Base-by-base conservation (phyloP, 2,888 invertebrate genomes). In the Anthophora plumipes region DNA sequence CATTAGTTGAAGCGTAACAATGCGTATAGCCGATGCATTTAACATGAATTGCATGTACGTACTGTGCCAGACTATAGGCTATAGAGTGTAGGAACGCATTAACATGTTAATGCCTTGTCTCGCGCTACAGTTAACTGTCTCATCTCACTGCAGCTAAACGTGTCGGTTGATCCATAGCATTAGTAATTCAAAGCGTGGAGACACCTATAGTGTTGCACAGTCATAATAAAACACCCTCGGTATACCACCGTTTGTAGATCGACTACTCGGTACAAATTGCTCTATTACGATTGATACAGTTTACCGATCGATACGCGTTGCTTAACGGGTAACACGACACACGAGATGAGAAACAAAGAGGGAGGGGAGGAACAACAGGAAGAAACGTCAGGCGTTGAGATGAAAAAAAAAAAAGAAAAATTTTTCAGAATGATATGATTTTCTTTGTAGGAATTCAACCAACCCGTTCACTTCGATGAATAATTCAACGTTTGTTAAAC, bases 31-130 rank as follows among this genome's bases (percentile, higher is more conserved):
- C 75, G 48, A 82, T 78, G 82, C 82, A 79, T 83, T 82, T 79
- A 76, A 79, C 82, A 76, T 82, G 78, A 82, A 83, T 82, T 25
- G 82, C 68, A 73, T 75, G 78, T 70, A 79, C 50, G 57, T 66
- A 61, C 55, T 59, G 59, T 46, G 48, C 46, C 12, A 76, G 61
- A 73, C 78, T 72, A 75, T 61, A 70, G 69, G 14, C 72, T 76
- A 70, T 22, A 55, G 72, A 25, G 68, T n/a, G n/a, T 41, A 43
- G 72, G 46, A 31, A 66, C 76, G 74, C 82, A 82, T 83, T 82
- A 82, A 80, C 83, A 82, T 82, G 82, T 78, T 83, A 83, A 83
- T 83, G 78, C 82, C 74, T 83, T 82, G 83, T 82, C 81, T 78
- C 78, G 60, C 69, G 72, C 64, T 72, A 77, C 67, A 55, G 72